Conservation (phyloP, 2,113 vertebrate species). For the Cairina moschata region DNA sequence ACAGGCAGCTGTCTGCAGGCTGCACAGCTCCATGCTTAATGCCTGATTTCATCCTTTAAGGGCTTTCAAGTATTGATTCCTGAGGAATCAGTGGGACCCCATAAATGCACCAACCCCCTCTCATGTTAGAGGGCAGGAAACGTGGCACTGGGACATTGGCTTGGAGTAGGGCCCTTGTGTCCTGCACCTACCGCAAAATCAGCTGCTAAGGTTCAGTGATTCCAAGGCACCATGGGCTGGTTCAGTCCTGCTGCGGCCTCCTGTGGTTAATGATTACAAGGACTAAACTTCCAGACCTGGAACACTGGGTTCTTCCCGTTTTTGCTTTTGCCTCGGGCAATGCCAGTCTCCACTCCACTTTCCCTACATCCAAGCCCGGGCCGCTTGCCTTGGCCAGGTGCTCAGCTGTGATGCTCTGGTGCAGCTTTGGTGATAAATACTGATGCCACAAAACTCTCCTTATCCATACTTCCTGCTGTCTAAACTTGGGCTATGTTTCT, state of each 20-base stretch:
- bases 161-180: background rate
- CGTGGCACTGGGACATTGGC: no score
- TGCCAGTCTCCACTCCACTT: background rate
- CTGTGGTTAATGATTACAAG: background rate
- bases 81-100: background rate
- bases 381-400: background rate
- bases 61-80: no score
- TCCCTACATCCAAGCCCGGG: background rate
- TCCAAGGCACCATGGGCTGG: background rate
- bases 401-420: background rate
- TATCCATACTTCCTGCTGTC: background rate
- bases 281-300: background rate
- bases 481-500: background rate
- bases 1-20: background rate
- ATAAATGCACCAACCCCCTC: background rate
- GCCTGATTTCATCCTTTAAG: no score
- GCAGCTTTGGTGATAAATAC: background rate
- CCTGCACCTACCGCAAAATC: background rate
- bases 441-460: background rate
- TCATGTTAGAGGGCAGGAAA: background rate
- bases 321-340: background rate
- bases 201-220: background rate
- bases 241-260: conserved; percentile 14
- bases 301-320: background rate
- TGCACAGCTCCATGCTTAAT: background rate